Percentiles rank a stretch among this genome's conserved stretches.
Conservation (phyloP, 1,140 invertebrate species). For the Daktulosphaira vitifoliae region DNA sequence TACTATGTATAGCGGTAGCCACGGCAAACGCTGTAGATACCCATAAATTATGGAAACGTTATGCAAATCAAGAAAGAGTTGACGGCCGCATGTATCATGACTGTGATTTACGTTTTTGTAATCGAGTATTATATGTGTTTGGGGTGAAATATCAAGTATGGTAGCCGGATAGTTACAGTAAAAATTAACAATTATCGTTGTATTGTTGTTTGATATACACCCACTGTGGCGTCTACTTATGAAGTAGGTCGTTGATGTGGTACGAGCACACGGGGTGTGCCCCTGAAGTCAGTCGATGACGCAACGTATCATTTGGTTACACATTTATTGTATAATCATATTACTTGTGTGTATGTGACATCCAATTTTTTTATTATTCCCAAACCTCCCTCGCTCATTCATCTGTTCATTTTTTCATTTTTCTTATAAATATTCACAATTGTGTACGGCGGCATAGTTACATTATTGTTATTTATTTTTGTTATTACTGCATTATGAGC, state of each 20-base stretch:
- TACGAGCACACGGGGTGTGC: conserved; percentile 1
- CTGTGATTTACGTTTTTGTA: too few relatives aligned
- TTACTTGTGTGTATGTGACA: not conserved
- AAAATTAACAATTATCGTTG: too few relatives aligned
- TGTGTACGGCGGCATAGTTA: not conserved
- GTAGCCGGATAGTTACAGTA: too few relatives aligned
- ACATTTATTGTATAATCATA: conserved; percentile 3
- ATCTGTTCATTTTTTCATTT: not conserved
- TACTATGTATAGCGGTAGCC: too few relatives aligned
- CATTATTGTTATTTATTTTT: conserved; percentile 13
- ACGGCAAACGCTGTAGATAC: too few relatives aligned
- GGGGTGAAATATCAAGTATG: too few relatives aligned
- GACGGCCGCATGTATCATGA: too few relatives aligned
- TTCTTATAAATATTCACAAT: conserved; percentile 32
- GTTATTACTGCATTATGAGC: not conserved
- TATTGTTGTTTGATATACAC: not conserved
- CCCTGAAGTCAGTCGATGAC: not conserved
- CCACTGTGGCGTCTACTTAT: not conserved
- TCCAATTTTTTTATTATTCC: conserved; percentile 10
- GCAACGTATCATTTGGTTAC: conserved; percentile 9
- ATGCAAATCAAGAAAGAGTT: too few relatives aligned
- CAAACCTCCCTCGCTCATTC: not conserved
- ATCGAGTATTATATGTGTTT: too few relatives aligned
- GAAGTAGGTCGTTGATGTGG: not conserved
- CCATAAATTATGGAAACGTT: too few relatives aligned